Evolutionary conservation across 2,113 vertebrate genomes (phyloP).

Genomic region (Aegithalos caudatus): DNA sequence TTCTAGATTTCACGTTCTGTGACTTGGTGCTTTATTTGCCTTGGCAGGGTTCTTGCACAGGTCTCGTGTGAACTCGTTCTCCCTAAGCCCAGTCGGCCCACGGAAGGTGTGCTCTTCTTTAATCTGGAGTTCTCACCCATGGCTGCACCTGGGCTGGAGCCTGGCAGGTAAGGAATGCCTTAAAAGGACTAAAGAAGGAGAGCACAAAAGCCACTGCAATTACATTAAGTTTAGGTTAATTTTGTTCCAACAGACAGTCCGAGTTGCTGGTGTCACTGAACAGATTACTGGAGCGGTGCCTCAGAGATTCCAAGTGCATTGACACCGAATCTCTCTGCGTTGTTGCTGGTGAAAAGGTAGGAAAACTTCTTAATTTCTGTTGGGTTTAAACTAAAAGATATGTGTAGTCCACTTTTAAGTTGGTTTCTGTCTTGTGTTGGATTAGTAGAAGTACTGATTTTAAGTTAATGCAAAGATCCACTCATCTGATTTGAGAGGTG

Average conservation of each 20-base stretch:
- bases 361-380: neutral
- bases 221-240: neutral
- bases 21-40: neutral
- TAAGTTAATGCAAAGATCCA: neutral
- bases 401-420: rapidly evolving
- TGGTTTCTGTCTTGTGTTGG: neutral
- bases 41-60: constrained; percentile 89
- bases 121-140: constrained; percentile 94
- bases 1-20: rapidly evolving
- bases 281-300: constrained; percentile 89
- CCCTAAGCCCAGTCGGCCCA: constrained; percentile 90
- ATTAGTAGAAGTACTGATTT: neutral
- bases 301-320: constrained; percentile 94
- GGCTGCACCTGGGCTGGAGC: constrained; percentile 93
- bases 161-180: constrained; percentile 81
- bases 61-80: constrained; percentile 92
- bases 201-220: neutral
- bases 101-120: constrained; percentile 93
- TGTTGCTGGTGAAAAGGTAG: constrained; percentile 94
- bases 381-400: neutral
- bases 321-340: constrained; percentile 96
- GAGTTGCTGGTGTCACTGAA: constrained; percentile 92
- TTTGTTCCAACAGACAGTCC: constrained; percentile 80
- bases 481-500: neutral
- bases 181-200: neutral